Conservation (phyloP, 2,888 invertebrate species). For the Tetragnatha montana region DNA sequence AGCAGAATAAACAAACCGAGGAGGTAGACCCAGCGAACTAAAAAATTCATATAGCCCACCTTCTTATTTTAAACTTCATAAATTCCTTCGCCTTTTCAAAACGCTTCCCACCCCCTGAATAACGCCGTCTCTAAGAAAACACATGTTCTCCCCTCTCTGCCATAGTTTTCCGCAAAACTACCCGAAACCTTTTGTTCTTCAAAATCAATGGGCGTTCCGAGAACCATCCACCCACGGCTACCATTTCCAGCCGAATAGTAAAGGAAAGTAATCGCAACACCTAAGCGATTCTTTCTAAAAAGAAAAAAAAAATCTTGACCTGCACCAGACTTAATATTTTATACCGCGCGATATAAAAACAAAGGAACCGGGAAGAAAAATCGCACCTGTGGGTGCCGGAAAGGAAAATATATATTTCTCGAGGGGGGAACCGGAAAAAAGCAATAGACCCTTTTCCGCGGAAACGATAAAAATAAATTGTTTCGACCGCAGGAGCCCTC, state of each 20-base stretch:
- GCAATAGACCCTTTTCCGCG: background rate
- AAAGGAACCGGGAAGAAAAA: background rate
- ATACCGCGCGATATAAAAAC: slow-evolving; percentile 13
- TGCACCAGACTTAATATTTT: slow-evolving; percentile 43
- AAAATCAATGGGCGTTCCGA: too few species aligned
- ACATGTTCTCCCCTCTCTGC: too few species aligned
- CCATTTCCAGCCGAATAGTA: background rate
- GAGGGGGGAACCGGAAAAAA: slow-evolving; percentile 32
- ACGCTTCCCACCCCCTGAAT: too few species aligned
- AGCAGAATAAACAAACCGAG: too few species aligned
- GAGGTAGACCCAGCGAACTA: too few species aligned
- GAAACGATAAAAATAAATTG: slow-evolving; percentile 53
- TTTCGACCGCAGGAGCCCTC: slow-evolving; percentile 34
- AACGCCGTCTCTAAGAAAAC: too few species aligned
- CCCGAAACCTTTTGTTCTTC: too few species aligned
- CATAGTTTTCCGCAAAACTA: too few species aligned
- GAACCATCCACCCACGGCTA: too few species aligned
- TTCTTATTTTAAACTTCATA: too few species aligned
- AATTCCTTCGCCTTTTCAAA: too few species aligned
- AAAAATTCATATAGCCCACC: too few species aligned
- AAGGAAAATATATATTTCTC: slow-evolving; percentile 14
- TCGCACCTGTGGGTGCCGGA: background rate
- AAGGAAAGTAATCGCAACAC: background rate
- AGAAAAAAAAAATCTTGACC: background rate
- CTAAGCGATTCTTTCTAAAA: background rate